A percentile compares a stretch with the other conserved stretches of the same genome.
Evolutionary conservation across 2,888 invertebrate genomes (phyloP).

Genomic region (Copidosoma aretas): DNA sequence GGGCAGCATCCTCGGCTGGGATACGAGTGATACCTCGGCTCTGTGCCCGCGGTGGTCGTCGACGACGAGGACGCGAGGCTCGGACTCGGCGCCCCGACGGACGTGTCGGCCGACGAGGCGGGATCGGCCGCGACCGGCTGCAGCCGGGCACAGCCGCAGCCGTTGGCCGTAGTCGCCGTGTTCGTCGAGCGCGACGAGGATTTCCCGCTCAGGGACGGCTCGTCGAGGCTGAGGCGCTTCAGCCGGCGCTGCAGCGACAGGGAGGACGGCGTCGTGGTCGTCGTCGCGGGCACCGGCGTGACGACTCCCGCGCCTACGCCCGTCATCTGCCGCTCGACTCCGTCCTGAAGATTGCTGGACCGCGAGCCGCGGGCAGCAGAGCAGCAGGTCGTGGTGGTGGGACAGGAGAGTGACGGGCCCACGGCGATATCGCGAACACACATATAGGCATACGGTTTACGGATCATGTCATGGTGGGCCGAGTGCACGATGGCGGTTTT

Average conservation of each 20-base stretch:
- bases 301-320: no score
- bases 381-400: no score
- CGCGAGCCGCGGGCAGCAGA: conserved; percentile 2
- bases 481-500: no score
- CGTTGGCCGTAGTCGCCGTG: conserved; percentile 8
- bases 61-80: conserved; percentile 51
- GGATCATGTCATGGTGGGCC: no score
- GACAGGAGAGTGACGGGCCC: no score
- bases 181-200: not conserved
- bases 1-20: conserved; percentile 58
- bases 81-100: conserved; percentile 34
- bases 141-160: conserved; percentile 30
- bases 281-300: conserved; percentile 28
- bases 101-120: conserved; percentile 43
- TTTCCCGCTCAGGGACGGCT: no score
- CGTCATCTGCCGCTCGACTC: conserved; percentile 70
- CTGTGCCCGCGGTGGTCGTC: conserved; percentile 52
- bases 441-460: no score
- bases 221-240: conserved; percentile 26
- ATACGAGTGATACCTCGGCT: conserved; percentile 56
- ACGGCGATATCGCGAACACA: no score
- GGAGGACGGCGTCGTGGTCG: conserved; percentile 32
- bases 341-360: conserved; percentile 66
- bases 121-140: conserved; percentile 9
- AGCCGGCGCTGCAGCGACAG: conserved; percentile 49